Base-by-base conservation (phyloP, 2,113 vertebrate species). In the Equus quagga region DNA sequence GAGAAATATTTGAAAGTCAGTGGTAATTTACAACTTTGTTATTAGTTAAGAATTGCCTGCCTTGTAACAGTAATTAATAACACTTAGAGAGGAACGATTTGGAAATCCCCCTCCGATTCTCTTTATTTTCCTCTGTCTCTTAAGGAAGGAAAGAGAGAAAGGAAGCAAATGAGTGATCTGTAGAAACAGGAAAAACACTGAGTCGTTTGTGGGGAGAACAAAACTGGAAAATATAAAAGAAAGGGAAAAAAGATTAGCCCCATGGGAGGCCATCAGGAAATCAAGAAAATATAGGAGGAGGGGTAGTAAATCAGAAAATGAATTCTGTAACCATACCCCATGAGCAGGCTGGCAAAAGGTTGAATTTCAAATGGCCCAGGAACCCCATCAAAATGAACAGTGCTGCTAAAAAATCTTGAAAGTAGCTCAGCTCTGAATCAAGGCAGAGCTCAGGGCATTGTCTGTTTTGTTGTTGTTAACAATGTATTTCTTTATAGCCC, bases 21-120 rank as follows among this genome's bases (percentile, higher is more conserved):
- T 98, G 98, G 97, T 98, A 98, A 99, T 99, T 99, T 99, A 99
- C 98, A 99, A 99, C 98, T 99, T 99, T 98, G 98, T 98, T 98
- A 98, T 99, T 99, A 99, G 98, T 99, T 99, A 99, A 99, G 98
- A 99, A 98, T 98, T 93, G 93, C 97, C 98, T 89, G 97, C 97
- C 98, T 99, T 99, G 98, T 99, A 99, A 96, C 92, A 96, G 98
- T 98, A 99, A 99, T 99, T 99, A 99, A 99, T 99, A 99, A 99
- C 89, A 97, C 97, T 97, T 95, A 98, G 96, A 98, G 90, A 97
- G 97, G 97, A 98, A 98, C 92, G 96, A 91, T 98, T 98, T 98
- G 97, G 98, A 98, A 98, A 97, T 17, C 44, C 98, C 54, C 95
- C 84, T 96, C 78, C 93, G 83, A 95, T 62, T 82, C 49, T 82